These are phyloP conservation scores for Gnathonemus longibarbis DNA, from an alignment of 2,113 vertebrate genomes.

Conservation along the genomic window DNA sequence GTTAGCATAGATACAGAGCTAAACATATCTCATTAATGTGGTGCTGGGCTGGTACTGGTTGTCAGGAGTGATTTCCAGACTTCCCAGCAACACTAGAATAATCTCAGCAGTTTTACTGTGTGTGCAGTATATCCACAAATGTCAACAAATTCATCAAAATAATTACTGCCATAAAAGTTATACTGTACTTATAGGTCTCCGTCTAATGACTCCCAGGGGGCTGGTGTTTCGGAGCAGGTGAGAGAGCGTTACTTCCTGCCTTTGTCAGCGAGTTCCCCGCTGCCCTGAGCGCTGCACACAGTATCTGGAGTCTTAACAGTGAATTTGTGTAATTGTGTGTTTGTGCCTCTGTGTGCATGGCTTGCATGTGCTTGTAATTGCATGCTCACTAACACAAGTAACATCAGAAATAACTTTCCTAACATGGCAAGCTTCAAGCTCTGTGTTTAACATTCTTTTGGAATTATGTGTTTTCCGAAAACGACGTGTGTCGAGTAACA, in stretches of 20 bases:
- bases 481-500: background rate
- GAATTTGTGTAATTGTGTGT: background rate
- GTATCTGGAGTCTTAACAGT: background rate
- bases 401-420: background rate
- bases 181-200: background rate
- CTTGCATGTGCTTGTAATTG: background rate
- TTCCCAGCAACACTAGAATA: conserved; percentile 34
- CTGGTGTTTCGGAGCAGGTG: background rate
- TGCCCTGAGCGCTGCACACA: background rate
- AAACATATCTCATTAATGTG: background rate
- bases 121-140: conserved; percentile 32
- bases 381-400: background rate
- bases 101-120: conserved; percentile 21
- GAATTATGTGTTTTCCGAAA: background rate
- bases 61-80: background rate
- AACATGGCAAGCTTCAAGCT: background rate
- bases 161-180: background rate
- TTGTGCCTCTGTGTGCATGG: background rate
- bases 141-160: conserved; percentile 21
- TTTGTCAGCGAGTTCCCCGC: background rate
- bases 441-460: background rate
- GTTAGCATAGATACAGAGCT: background rate
- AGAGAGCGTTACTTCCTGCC: background rate
- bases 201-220: background rate
- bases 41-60: background rate